Evolutionary conservation across 2,888 invertebrate genomes (phyloP).

Genomic region (Acleris laterana): DNA sequence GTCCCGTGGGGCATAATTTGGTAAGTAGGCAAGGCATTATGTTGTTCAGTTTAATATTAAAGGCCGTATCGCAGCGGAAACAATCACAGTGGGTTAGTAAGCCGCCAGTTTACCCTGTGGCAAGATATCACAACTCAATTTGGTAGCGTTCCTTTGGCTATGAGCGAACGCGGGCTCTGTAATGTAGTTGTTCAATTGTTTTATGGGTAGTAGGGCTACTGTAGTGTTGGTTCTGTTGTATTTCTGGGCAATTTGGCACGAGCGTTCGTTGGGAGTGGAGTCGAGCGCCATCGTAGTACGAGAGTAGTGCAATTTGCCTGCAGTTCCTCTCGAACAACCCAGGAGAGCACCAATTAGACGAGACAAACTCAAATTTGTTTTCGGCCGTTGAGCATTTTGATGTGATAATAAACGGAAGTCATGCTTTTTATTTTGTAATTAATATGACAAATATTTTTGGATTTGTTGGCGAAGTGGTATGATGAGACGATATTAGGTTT

Average conservation of each 20-base stretch:
- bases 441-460: background rate
- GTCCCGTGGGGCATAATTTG: conserved; percentile 41
- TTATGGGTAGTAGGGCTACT: conserved; percentile 17
- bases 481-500: no score
- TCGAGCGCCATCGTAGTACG: conserved; percentile 59
- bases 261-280: conserved; percentile 41
- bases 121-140: conserved; percentile 4
- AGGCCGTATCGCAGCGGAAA: conserved; percentile 44
- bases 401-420: conserved; percentile 58
- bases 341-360: conserved; percentile 74
- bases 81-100: conserved; percentile 11
- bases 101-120: conserved; percentile 4
- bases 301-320: conserved; percentile 72
- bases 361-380: conserved; percentile 73
- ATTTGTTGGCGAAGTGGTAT: background rate
- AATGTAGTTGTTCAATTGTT: background rate
- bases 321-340: conserved; percentile 57
- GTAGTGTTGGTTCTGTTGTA: conserved; percentile 17
- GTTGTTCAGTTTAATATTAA: conserved; percentile 70
- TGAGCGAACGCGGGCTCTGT: conserved; percentile 3
- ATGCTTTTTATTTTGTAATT: conserved; percentile 41
- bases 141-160: background rate
- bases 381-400: conserved; percentile 53
- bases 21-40: conserved; percentile 54
- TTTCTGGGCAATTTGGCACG: conserved; percentile 65